Evolutionary conservation across 2,888 invertebrate genomes (phyloP), one percentile per base, ranked within the genome.

Genomic region (Caenorhabditis sp.): DNA sequence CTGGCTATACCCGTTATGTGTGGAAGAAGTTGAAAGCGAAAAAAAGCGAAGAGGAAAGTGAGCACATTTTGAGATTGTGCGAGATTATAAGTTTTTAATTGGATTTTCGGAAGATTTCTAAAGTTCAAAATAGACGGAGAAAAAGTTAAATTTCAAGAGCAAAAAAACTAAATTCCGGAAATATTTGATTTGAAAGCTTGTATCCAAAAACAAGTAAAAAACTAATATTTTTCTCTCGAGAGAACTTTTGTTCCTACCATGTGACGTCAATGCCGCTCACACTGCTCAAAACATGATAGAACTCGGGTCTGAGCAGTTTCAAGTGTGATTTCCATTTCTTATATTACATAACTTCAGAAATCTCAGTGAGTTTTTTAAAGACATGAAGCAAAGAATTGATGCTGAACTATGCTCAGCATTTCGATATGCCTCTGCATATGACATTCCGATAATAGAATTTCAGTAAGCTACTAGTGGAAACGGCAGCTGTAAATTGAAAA

Each of bases 211-310:
- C 32, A 32, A 4, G 9, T 6, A 32, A 32, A 32, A 32, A 32
- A 32, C 32, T 6, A 32, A 32, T 32, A 32, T 32, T 32, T 32
- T 32, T 32, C 32, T 6, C 40, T 6, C 13, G 40, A 2, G 40
- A 13, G 40, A 40, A 40, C 40, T 40, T 13, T 40, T 13, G 47
- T 47, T 47, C 20, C 18, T 3, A 47, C n/a, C 58, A 2, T 58
- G 26, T 56, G 68, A 58, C 68, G 28, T 69, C 32, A 22, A 58
- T 58, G 68, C 58, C 68, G 58, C 58, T 69, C 68, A 69, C 47
- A 9, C 18, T 6, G 2, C 18, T 47, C 47, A 47, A 47, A 47
- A 47, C n/a, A 47, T 47, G 47, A 47, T 47, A 18, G 47, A 47
- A 47, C 47, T 47, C 11, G 40, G 9, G 40, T 15, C 15, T 15